These are phyloP conservation scores for Struthio camelus DNA, from an alignment of 2,113 vertebrate species.

Conservation along the genomic window DNA sequence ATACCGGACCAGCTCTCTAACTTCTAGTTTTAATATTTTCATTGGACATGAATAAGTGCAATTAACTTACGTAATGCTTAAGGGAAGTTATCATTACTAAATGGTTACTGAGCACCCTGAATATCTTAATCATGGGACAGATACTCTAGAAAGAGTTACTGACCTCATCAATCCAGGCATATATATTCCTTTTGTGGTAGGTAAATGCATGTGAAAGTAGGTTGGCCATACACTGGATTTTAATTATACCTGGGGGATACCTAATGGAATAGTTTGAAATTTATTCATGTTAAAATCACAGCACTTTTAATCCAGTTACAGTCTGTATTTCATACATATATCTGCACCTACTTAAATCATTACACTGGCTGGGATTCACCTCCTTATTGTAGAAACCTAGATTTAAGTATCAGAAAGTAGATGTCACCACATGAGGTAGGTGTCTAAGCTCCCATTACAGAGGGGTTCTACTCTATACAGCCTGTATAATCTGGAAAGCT, in stretches of 20 bases:
- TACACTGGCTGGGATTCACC: background rate
- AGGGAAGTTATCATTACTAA: background rate
- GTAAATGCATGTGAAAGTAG: background rate
- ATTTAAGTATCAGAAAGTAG: background rate
- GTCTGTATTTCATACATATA: background rate
- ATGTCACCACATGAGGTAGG: background rate
- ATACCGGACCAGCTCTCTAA: background rate
- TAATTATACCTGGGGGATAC: background rate
- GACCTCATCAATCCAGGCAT: background rate
- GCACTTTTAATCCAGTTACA: background rate
- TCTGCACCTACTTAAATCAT: background rate
- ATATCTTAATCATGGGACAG: background rate
- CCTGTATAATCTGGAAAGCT: background rate
- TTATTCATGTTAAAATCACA: background rate
- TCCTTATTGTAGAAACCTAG: background rate
- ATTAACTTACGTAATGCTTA: background rate
- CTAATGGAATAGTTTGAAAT: background rate
- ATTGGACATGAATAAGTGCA: background rate
- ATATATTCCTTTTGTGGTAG: background rate
- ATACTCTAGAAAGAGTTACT: background rate
- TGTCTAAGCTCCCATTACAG: background rate
- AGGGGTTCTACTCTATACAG: background rate
- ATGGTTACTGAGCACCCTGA: background rate
- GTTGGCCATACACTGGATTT: background rate
- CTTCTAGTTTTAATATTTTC: slow-evolving; percentile 22